Evolutionary conservation across 2,797 vertebrate genomes (phyloP).

Genomic region (Girardinus metallicus): DNA sequence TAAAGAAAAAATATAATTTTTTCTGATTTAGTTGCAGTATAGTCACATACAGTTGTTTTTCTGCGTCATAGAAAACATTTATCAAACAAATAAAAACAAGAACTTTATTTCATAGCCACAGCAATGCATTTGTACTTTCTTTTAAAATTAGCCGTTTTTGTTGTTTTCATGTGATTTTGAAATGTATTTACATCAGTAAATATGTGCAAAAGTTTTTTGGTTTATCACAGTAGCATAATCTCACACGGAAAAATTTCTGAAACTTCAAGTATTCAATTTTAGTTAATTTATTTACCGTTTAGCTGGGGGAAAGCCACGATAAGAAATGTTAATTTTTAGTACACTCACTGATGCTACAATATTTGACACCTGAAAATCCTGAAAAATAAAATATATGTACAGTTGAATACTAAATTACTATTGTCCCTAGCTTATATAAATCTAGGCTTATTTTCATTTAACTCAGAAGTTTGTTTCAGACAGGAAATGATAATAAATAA

Average conservation of each 20-base stretch:
- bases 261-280: neutral
- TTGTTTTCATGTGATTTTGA: neutral
- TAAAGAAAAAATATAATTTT: neutral
- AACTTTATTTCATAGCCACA: neutral
- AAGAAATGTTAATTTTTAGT: too few relatives aligned
- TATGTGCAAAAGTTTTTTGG: neutral
- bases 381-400: too few relatives aligned
- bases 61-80: neutral
- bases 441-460: neutral
- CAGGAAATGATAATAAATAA: neutral
- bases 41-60: neutral
- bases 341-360: too few relatives aligned
- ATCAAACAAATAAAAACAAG: neutral
- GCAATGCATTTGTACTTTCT: neutral
- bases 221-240: neutral
- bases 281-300: neutral
- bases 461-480: neutral
- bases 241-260: neutral
- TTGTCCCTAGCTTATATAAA: neutral
- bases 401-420: too few relatives aligned
- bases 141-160: neutral
- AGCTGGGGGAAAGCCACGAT: too few relatives aligned
- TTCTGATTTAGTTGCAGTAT: slow-evolving; percentile 2
- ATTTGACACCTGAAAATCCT: too few relatives aligned
- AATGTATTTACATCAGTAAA: neutral